These are phyloP conservation scores for Neotoma lepida DNA, from an alignment of 2,113 vertebrate genomes.

Conservation along the genomic window DNA sequence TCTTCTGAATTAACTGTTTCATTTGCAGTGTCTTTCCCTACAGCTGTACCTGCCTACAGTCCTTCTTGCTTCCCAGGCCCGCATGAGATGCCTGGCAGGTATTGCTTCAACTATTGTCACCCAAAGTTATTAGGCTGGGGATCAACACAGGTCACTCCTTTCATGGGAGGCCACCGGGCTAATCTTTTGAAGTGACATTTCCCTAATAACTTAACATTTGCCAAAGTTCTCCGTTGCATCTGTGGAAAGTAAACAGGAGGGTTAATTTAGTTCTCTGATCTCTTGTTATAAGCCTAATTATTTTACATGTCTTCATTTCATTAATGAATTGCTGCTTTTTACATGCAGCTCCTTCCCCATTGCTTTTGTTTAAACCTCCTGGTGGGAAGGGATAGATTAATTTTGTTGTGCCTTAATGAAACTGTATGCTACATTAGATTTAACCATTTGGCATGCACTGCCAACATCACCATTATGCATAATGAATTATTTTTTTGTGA, in stretches of 20 bases:
- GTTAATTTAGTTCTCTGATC: slow-evolving; percentile 86
- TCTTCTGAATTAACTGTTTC: slow-evolving; percentile 79
- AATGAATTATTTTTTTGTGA: slow-evolving; percentile 88
- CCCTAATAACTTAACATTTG: slow-evolving; percentile 65
- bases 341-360: slow-evolving; percentile 86
- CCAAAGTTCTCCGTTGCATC: slow-evolving; percentile 67
- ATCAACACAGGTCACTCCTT: slow-evolving; percentile 61
- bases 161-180: slow-evolving; percentile 64
- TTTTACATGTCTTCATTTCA: slow-evolving; percentile 88
- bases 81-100: slow-evolving; percentile 49
- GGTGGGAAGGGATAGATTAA: slow-evolving; percentile 88
- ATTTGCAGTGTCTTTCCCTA: slow-evolving; percentile 37
- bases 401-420: slow-evolving; percentile 91
- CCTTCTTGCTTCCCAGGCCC: slow-evolving; percentile 15
- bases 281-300: slow-evolving; percentile 88
- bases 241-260: slow-evolving; percentile 80
- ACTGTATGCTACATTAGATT: slow-evolving; percentile 92
- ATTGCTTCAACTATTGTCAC: slow-evolving; percentile 47
- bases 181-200: slow-evolving; percentile 63
- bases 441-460: slow-evolving; percentile 89
- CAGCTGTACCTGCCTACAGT: background rate
- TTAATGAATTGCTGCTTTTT: slow-evolving; percentile 89
- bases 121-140: slow-evolving; percentile 60
- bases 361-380: slow-evolving; percentile 92
- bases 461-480: slow-evolving; percentile 88